Evolutionary conservation across 2,113 vertebrate genomes (phyloP).

Genomic region (Crypturellus undulatus): DNA sequence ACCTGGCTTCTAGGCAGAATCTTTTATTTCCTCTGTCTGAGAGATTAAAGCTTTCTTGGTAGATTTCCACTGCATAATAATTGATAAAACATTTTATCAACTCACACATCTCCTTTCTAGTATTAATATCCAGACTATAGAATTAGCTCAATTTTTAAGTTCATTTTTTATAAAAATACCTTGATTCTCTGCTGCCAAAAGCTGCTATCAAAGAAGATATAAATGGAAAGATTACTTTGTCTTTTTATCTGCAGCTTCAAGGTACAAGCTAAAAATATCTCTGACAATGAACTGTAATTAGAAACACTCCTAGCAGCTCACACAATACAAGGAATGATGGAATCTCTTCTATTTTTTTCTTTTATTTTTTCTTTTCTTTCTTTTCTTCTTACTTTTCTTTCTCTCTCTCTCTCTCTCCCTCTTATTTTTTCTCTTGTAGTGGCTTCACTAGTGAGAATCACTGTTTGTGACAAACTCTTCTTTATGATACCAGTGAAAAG

Average conservation of each 20-base stretch:
- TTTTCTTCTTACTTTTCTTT: too few species aligned
- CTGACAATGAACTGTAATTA: conserved; percentile 16
- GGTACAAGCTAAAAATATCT: conserved; percentile 4
- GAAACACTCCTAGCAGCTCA: not conserved
- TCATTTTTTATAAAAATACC: not conserved
- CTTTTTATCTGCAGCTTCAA: not conserved
- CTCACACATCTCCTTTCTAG: not conserved
- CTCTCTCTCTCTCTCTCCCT: too few species aligned
- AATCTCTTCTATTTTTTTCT: not conserved
- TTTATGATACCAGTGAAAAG: not conserved
- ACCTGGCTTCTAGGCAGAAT: not conserved
- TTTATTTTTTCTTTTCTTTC: too few species aligned
- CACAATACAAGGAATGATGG: not conserved
- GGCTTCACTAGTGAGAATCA: not conserved
- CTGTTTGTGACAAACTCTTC: not conserved
- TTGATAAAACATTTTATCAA: not conserved
- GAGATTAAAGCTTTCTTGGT: not conserved
- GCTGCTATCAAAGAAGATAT: not conserved
- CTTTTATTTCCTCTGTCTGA: not conserved
- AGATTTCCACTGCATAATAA: not conserved
- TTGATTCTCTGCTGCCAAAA: not conserved
- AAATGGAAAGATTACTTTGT: not conserved
- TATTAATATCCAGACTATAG: not conserved
- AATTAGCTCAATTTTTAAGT: not conserved
- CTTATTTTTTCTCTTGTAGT: not conserved